Evolutionary conservation across 2,888 invertebrate genomes (phyloP).

Genomic region (Pterostichus niger): DNA sequence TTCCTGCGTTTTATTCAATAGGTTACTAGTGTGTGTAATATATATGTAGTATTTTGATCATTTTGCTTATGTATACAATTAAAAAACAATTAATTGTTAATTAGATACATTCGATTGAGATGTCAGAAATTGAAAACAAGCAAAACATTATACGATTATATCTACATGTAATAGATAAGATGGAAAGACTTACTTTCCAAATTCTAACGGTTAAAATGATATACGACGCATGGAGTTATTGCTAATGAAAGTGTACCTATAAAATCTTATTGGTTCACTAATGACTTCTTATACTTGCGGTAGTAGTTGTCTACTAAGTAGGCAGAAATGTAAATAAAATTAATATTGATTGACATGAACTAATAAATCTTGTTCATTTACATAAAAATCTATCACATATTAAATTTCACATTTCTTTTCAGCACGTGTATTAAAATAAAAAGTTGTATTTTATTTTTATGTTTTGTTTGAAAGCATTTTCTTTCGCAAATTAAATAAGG

Average conservation of each 20-base stretch:
- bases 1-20: too few species aligned
- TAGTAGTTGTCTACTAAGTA: not conserved
- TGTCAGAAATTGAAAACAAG: too few species aligned
- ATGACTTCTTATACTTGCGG: not conserved
- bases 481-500: too few species aligned
- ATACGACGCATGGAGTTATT: constrained; percentile 7
- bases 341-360: not conserved
- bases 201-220: constrained; percentile 29
- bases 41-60: too few species aligned
- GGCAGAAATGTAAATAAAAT: not conserved
- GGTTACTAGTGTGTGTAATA: too few species aligned
- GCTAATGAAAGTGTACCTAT: constrained; percentile 27
- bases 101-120: too few species aligned
- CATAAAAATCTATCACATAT: not conserved
- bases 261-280: constrained; percentile 29
- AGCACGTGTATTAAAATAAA: not conserved
- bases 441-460: too few species aligned
- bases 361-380: constrained; percentile 1
- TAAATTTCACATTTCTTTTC: not conserved
- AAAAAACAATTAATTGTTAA: too few species aligned
- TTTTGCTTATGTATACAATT: too few species aligned
- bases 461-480: too few species aligned
- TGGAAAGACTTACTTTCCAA: constrained; percentile 31
- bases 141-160: not conserved
- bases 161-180: not conserved